These are phyloP conservation scores for Anastrepha ludens DNA, from an alignment of 1,140 invertebrate genomes.

Conservation along the genomic window DNA sequence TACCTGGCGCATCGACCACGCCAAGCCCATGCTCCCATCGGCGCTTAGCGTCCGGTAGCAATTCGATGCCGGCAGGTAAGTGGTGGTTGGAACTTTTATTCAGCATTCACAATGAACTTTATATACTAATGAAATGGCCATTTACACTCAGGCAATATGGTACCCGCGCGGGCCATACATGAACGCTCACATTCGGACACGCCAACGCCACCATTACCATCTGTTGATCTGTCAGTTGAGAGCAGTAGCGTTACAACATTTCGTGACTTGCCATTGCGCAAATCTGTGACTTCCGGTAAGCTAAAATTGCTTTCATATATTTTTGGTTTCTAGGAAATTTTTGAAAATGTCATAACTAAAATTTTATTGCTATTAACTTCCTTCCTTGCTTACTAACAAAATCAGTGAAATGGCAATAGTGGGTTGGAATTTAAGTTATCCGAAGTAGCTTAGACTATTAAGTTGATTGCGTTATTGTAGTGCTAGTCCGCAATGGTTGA, in stretches of 20 bases:
- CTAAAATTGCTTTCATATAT: background rate
- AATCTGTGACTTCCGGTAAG: conserved; percentile 89
- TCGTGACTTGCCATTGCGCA: conserved; percentile 90
- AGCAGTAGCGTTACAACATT: conserved; percentile 96
- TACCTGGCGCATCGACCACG: conserved; percentile 62
- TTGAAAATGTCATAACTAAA: background rate
- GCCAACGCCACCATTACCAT: conserved; percentile 83
- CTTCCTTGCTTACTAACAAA: conserved; percentile 43
- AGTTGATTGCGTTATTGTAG: background rate
- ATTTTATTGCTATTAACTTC: conserved; percentile 32
- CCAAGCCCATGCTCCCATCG: conserved; percentile 80
- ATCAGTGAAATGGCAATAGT: background rate
- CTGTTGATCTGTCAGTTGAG: conserved; percentile 93
- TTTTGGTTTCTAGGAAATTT: conserved; percentile 1
- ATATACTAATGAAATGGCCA: background rate
- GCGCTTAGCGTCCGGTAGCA: conserved; percentile 78
- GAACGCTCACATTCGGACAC: conserved; percentile 94
- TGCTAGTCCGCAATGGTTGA: no score
- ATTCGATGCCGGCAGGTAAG: conserved; percentile 62
- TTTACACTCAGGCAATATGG: conserved; percentile 22
- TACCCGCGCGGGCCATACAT: conserved; percentile 79
- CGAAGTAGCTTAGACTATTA: background rate
- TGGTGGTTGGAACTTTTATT: background rate
- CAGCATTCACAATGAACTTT: background rate
- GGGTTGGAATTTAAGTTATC: background rate